A percentile compares a stretch with the other conserved stretches of the same genome.
phyloP scores from a whole-genome alignment of 2,797 vertebrate genomes.

The Eptatretus atami region DNA sequence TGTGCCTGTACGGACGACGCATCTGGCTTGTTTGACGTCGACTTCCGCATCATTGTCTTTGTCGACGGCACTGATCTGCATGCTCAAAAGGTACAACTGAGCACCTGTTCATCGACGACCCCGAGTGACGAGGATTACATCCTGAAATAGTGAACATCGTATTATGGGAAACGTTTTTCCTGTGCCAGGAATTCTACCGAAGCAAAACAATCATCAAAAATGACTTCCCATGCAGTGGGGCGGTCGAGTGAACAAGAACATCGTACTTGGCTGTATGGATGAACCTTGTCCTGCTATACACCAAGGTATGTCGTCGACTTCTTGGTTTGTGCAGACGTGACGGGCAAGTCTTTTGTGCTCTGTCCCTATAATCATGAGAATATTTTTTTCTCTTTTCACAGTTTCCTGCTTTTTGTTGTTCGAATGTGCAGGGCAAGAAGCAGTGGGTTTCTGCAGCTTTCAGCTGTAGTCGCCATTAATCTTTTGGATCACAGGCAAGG shows the following conservation, averaged over 20 bases:
- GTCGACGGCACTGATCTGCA: conserved; percentile 45
- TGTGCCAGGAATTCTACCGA: conserved; percentile 28
- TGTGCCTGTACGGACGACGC: conserved; percentile 32
- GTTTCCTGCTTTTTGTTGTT: not conserved
- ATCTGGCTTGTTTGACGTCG: no score
- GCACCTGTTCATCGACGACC: no score
- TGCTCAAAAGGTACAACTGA: conserved; percentile 14
- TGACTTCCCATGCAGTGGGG: conserved; percentile 34
- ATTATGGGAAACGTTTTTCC: conserved; percentile 3
- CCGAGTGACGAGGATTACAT: no score
- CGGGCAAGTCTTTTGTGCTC: no score
- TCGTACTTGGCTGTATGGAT: conserved; percentile 36
- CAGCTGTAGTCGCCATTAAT: conserved; percentile 31
- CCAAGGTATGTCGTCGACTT: conserved; percentile 20
- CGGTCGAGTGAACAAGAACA: conserved; percentile 31
- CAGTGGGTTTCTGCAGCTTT: conserved; percentile 28
- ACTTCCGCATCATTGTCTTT: conserved; percentile 34
- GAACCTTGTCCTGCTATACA: conserved; percentile 38
- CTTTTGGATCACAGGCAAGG: conserved; percentile 32
- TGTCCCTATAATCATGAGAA: no score
- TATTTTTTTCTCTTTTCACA: no score
- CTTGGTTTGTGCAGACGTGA: no score
- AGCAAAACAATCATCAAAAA: conserved; percentile 40
- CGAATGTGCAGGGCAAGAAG: conserved; percentile 30
- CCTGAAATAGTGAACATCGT: no score